Evolutionary conservation across 2,797 vertebrate species (phyloP).

Genomic region (Ambastaia sidthimunki): DNA sequence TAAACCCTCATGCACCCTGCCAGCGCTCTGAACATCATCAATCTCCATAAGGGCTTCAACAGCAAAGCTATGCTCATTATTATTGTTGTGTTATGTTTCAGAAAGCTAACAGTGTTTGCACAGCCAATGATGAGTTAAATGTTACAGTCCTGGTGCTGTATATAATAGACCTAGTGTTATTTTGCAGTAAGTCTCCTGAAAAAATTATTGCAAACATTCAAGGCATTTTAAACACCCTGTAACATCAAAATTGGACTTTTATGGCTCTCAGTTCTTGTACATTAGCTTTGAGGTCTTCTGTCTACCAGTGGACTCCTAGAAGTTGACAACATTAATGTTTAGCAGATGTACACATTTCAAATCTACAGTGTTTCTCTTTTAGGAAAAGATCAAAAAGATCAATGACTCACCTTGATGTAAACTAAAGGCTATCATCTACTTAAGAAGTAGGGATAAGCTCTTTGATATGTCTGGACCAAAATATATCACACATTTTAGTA

Average conservation of each 20-base stretch:
- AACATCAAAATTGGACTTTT: constrained; percentile 9
- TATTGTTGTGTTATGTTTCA: constrained; percentile 46
- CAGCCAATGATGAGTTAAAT: constrained; percentile 30
- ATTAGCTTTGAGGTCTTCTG: neutral
- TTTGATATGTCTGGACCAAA: neutral
- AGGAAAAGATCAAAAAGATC: neutral
- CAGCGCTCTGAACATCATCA: constrained; percentile 51
- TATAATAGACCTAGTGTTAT: constrained; percentile 36
- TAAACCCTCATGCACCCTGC: constrained; percentile 37
- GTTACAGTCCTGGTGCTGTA: constrained; percentile 36
- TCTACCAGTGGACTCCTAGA: neutral
- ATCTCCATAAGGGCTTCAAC: constrained; percentile 55
- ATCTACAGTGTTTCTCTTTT: neutral
- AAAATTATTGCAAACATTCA: neutral
- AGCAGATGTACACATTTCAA: neutral
- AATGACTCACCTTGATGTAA: neutral
- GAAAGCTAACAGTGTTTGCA: constrained; percentile 29
- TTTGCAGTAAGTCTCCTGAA: constrained; percentile 17
- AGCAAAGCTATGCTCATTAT: constrained; percentile 48
- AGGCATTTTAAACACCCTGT: neutral
- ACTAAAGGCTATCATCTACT: neutral
- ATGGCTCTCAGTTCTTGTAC: constrained; percentile 3
- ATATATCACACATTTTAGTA: neutral
- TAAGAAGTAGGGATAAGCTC: neutral
- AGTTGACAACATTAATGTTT: neutral